A percentile compares a stretch with the other conserved stretches of the same genome.
Conservation (phyloP, 2,888 invertebrate genomes). For the Nemurella pictetii region DNA sequence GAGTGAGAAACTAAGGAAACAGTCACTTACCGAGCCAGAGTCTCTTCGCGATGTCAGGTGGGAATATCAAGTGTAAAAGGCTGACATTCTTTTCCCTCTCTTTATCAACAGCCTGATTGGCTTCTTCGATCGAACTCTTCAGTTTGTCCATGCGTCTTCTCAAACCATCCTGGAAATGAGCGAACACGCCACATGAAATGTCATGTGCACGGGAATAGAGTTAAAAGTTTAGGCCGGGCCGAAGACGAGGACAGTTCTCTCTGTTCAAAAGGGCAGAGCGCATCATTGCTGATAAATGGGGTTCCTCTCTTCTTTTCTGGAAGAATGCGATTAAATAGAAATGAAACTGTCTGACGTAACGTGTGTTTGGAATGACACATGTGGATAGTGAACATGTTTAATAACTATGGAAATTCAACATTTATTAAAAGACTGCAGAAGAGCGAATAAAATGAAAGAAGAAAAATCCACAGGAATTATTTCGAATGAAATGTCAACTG, state of each 20-base stretch:
- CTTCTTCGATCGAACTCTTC: constrained; percentile 91
- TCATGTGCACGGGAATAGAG: no score
- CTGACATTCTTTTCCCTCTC: constrained; percentile 95
- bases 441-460: background rate
- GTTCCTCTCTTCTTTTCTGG: background rate
- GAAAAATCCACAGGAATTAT: background rate
- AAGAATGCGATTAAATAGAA: background rate
- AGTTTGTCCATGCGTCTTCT: constrained; percentile 91
- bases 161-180: constrained; percentile 16
- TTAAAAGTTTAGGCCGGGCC: background rate
- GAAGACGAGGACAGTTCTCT: background rate
- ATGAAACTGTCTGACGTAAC: background rate
- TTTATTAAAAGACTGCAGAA: background rate
- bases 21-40: constrained; percentile 86
- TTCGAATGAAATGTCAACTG: background rate
- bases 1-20: background rate
- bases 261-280: background rate
- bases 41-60: constrained; percentile 90
- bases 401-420: background rate
- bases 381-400: background rate
- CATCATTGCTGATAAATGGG: background rate
- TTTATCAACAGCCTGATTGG: constrained; percentile 87
- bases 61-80: constrained; percentile 90
- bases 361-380: background rate
- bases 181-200: background rate